Evolutionary conservation across 2,797 vertebrate genomes (phyloP), one percentile per base, ranked within the genome.

Genomic region (Distichodus sexfasciatus): DNA sequence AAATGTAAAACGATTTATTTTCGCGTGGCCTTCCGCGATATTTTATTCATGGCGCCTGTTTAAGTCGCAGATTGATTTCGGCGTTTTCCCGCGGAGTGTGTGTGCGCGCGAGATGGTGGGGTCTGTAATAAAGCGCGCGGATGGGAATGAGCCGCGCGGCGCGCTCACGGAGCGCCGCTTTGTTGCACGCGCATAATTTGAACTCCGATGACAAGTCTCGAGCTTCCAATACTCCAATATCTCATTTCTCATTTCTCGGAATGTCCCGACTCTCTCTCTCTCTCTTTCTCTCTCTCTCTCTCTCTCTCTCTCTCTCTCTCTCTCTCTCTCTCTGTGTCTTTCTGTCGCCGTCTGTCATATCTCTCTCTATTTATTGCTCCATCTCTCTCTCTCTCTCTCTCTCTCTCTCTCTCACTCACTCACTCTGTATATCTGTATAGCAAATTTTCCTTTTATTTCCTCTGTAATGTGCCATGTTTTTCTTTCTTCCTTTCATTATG

Each of bases 301-400:
- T 62, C 63, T 38, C 28, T 69, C 24, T 55, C 48, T 28, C 50
- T 28, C 44, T 33, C 65, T 54, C 71, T 17, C 41, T 41, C 50
- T 57, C 9, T 23, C 1, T 43, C 28, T 66, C 36, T 66, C 48
- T 40, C n/a, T 15, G 15, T 48, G 4, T 19, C 10, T 53, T 95
- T 91, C 90, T 78, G 81, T 33, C 84, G 90, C 91, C 93, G 76
- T 78, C 91, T 91, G 77, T 84, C 81, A n/a, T n/a, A n/a, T 84
- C 77, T 81, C 81, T 78, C 4, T 8, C 23, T 89, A 91, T 91
- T 88, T 87, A 88, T 90, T 87, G 79, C 83, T 84, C 88, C 85
- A 91, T 91, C 90, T 92, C 82, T 89, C 4, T 46, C 43, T 21
- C 17, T 46, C 17, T 2, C 43, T 44, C n/a, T 44, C 4, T n/a